Conservation (phyloP, 2,888 invertebrate species). For the Eudasyphora cyanicolor region DNA sequence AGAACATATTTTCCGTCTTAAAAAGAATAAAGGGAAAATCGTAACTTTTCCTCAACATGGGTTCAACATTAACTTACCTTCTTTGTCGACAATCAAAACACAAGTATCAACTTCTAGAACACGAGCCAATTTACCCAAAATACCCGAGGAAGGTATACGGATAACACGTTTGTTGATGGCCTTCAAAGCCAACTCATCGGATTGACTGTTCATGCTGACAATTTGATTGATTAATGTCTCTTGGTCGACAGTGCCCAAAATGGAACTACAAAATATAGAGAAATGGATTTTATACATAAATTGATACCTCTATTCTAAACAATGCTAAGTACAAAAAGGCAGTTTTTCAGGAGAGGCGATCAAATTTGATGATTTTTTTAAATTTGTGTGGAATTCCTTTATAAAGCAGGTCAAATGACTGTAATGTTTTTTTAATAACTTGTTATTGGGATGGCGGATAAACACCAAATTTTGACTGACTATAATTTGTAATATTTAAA, state of each 20-base stretch:
- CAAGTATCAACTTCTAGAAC: slow-evolving; percentile 90
- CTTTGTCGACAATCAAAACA: slow-evolving; percentile 83
- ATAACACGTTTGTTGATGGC: slow-evolving; percentile 87
- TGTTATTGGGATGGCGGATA: too few species aligned
- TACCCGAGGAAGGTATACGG: slow-evolving; percentile 84
- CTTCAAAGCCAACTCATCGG: slow-evolving; percentile 81
- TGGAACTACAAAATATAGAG: slow-evolving; percentile 67
- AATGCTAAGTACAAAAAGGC: too few species aligned
- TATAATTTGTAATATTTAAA: too few species aligned
- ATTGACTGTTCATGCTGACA: slow-evolving; percentile 71
- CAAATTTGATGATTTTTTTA: too few species aligned
- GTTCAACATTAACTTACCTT: slow-evolving; percentile 66
- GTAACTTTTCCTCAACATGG: not conserved
- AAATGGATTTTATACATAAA: too few species aligned
- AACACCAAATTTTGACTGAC: too few species aligned
- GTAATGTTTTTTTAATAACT: too few species aligned
- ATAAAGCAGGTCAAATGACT: too few species aligned
- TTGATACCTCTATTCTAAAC: too few species aligned
- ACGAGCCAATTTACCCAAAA: slow-evolving; percentile 87
- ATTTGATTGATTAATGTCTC: slow-evolving; percentile 72
- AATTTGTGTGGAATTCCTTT: too few species aligned
- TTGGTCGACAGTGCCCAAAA: slow-evolving; percentile 71
- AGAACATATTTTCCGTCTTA: slow-evolving; percentile 82
- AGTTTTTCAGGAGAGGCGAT: not conserved
- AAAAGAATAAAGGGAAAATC: not conserved